Evolutionary conservation across 2,113 vertebrate species (phyloP).

Genomic region (Picathartes gymnocephalus): DNA sequence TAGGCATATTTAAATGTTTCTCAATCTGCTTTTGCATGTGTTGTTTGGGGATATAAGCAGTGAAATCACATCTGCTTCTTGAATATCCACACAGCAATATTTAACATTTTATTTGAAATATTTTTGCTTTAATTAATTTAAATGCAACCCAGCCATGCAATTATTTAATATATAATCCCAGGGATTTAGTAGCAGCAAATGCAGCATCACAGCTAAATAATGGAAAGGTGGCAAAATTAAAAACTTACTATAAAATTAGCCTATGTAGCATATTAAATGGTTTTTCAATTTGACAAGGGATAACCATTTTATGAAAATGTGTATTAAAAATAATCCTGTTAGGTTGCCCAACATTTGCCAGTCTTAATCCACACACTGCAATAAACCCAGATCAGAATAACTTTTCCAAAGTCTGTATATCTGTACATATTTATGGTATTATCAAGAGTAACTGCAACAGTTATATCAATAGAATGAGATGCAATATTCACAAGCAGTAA

Average conservation of each 20-base stretch:
- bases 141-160: background rate
- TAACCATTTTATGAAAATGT: background rate
- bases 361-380: background rate
- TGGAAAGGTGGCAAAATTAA: background rate
- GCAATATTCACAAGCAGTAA: background rate
- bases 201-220: background rate
- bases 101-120: background rate
- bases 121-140: constrained; percentile 22
- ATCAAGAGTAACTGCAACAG: background rate
- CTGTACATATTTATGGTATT: background rate
- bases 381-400: background rate
- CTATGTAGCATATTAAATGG: background rate
- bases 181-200: background rate
- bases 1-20: background rate
- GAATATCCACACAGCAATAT: background rate
- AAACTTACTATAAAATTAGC: background rate
- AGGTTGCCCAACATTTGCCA: background rate
- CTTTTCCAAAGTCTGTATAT: background rate
- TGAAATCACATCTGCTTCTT: background rate
- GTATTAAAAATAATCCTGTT: constrained; percentile 23
- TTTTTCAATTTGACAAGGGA: constrained; percentile 1
- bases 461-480: background rate
- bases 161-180: background rate
- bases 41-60: background rate
- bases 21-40: background rate